A percentile compares a stretch with the other conserved stretches of the same genome.
phyloP scores from a whole-genome alignment of 2,797 vertebrate species.

The Nothura maculosa region DNA sequence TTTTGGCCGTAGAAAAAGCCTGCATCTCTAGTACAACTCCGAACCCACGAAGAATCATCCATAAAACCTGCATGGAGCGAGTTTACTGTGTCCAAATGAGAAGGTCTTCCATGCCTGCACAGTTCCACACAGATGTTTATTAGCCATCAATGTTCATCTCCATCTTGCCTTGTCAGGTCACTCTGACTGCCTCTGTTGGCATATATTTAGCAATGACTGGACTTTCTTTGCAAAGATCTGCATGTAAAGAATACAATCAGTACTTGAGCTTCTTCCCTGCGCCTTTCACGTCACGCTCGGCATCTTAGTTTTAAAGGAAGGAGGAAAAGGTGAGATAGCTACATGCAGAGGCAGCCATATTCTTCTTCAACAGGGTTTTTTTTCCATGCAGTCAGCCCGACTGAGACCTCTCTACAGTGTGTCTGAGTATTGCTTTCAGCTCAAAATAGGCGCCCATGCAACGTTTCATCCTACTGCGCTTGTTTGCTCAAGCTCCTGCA shows the following conservation, averaged over 20 bases:
- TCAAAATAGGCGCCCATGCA: constrained; percentile 81
- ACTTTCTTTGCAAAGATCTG: constrained; percentile 91
- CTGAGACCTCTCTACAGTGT: constrained; percentile 80
- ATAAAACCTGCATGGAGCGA: constrained; percentile 84
- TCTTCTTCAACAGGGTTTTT: constrained; percentile 82
- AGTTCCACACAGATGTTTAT: constrained; percentile 86
- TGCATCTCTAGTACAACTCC: constrained; percentile 85
- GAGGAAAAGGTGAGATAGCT: constrained; percentile 82
- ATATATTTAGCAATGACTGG: constrained; percentile 91
- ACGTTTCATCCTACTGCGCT: constrained; percentile 79
- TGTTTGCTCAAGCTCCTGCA: constrained; percentile 79
- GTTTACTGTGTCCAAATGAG: constrained; percentile 85
- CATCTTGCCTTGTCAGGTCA: constrained; percentile 86
- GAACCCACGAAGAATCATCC: constrained; percentile 82
- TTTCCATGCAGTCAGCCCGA: constrained; percentile 85
- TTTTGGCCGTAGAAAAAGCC: constrained; percentile 87
- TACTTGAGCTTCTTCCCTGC: constrained; percentile 86
- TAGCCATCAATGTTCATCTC: constrained; percentile 86
- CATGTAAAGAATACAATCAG: constrained; percentile 91
- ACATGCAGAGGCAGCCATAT: constrained; percentile 88
- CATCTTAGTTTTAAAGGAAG: constrained; percentile 84
- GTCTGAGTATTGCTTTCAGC: constrained; percentile 82
- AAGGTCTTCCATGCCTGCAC: constrained; percentile 83
- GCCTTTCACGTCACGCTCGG: constrained; percentile 81
- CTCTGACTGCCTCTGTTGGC: constrained; percentile 90